A percentile compares a stretch with the other conserved stretches of the same genome.
Conservation (phyloP, 2,888 invertebrate genomes). For the Eristalis arbustorum region DNA sequence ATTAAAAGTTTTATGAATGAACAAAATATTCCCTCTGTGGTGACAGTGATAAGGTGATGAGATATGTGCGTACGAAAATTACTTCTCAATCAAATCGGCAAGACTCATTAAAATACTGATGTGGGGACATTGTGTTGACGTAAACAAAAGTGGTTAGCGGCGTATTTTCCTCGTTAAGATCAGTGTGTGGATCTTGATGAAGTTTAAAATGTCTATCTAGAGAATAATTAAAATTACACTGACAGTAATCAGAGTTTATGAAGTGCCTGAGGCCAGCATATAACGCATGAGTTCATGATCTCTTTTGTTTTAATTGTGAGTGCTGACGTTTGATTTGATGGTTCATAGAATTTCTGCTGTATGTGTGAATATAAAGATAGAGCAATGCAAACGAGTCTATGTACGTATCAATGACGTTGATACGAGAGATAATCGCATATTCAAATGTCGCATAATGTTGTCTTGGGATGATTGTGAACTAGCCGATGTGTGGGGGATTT, state of each 20-base stretch:
- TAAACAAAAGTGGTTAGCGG: background rate
- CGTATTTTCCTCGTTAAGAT: background rate
- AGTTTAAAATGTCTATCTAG: background rate
- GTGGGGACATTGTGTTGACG: background rate
- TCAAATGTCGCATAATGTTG: background rate
- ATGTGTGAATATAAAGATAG: background rate
- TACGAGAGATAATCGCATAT: background rate
- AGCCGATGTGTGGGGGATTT: background rate
- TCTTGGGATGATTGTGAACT: background rate
- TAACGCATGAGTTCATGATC: background rate
- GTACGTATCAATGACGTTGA: background rate
- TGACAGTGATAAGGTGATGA: background rate
- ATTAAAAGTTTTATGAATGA: conserved; percentile 33
- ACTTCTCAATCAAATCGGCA: background rate
- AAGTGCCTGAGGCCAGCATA: background rate
- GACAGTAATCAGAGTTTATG: background rate
- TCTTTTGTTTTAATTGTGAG: conserved; percentile 12
- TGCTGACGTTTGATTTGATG: conserved; percentile 17
- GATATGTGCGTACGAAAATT: background rate
- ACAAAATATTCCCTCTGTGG: background rate
- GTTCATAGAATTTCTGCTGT: background rate
- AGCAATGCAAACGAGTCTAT: conserved; percentile 8
- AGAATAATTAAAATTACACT: background rate
- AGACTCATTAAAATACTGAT: background rate
- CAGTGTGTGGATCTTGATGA: background rate